Base-by-base conservation (phyloP, 2,888 invertebrate genomes). In the Pseudococcus jackbeardsleyi region DNA sequence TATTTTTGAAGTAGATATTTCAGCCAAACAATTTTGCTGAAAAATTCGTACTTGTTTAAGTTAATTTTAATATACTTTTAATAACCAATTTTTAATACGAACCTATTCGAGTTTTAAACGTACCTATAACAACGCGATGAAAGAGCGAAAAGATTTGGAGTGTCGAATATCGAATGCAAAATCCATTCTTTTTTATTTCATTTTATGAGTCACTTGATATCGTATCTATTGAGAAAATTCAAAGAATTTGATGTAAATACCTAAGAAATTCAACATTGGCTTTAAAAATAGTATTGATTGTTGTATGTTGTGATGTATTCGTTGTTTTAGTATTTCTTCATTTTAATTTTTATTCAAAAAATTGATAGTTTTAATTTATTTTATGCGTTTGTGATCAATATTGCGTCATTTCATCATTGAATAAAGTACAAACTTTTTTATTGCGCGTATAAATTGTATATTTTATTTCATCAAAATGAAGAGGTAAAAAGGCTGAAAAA, bases 341-440 rank as follows among this genome's bases (percentile, higher is more conserved):
- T 85, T 54, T 15, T 9, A 22, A 85, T 46, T 54, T 59, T 33
- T 46, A 84, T 84, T 59, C 11, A 26, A 54, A 85, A 85, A 85
- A 26, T 85, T 85, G 50, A 50, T 85, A 85, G 85, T 85, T 85
- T 85, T 85, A 85, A 85, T 59, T 85, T 85, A 85, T 85, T 85
- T 84, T 54, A 59, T 59, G 46, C 39, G 26, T 54, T 85, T 85
- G 50, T 26, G 85, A 54, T 85, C 54, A 26, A 26, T 59, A 33
- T 54, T 22, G 54, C 22, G 33, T 85, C 54, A 85, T 54, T 50
- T 54, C 22, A 85, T 59, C 42, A 59, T 26, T 59, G 85, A 85
- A 85, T 59, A 50, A 59, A 85, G 39, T 54, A 59, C 59, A 54
- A 54, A 54, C 59, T 50, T 85, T 42, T 54, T 54, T 85, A 85